Base-by-base conservation (phyloP, 2,797 vertebrate species). In the Synanceia verrucosa region DNA sequence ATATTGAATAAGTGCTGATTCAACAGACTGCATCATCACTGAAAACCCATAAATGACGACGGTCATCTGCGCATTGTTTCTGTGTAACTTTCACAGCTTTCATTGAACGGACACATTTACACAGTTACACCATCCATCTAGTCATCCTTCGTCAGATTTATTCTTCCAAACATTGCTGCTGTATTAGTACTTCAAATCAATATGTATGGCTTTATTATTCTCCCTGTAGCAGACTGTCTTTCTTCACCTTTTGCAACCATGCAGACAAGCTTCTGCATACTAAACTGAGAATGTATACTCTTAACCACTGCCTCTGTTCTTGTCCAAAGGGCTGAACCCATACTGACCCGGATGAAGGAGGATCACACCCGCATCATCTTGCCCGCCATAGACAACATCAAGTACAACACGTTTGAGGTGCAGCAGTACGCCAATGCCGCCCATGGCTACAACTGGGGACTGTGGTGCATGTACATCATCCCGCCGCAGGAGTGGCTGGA, bases 381-480 rank as follows among this genome's bases (percentile, higher is more conserved):
- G 59, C 98, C 98, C 0, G 97, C 97, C 19, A 99, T 99, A 3
- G 98, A 99, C 94, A 99, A 99, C 83, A 99, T 99, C 91, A 98
- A 97, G 81, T 98, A 96, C 91, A 98, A 97, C 94, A 97, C 96
- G 0, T 99, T 99, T 0, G 98, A 99, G 80, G 97, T 99, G 79
- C 97, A 99, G 92, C 97, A 99, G 79, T 99, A 98, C 0, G 97
- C 97, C 84, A 98, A 97, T 1, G 97, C 97, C 0, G 98, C 98
- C 59, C 98, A 99, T 0, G 98, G 97, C 84, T 99, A 99, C 91
- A 99, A 97, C 94, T 99, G 98, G 98, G 98, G 97, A 0, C 93
- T 99, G 72, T 99, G 98, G 98, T 99, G 98, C 86, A 99, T 99
- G 97, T 99, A 99, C 91, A 99, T 99, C 82, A 96, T 97, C 75